A percentile compares a stretch with the other conserved stretches of the same genome.
Conservation (phyloP, 2,888 invertebrate genomes). For the Trichopoda pennipes region DNA sequence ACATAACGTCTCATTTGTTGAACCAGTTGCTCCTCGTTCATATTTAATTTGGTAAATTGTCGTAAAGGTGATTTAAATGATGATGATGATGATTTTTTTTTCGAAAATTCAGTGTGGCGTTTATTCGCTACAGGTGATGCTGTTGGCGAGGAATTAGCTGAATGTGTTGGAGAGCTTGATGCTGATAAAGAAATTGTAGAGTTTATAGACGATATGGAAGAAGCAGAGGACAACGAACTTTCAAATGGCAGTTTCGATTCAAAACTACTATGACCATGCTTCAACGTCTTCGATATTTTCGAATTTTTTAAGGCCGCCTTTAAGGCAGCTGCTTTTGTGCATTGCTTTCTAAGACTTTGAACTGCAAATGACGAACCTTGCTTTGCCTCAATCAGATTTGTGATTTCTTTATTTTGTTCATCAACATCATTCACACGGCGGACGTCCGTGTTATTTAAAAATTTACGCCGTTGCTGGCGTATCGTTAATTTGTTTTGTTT, state of each 20-base stretch:
- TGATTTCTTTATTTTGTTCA: constrained; percentile 64
- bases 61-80: constrained; percentile 77
- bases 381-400: constrained; percentile 9
- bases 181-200: constrained; percentile 72
- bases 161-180: constrained; percentile 73
- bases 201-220: constrained; percentile 56
- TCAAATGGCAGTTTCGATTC: constrained; percentile 62
- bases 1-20: constrained; percentile 84
- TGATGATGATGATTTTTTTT: too few relatives aligned
- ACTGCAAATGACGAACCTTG: constrained; percentile 29
- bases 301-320: constrained; percentile 50
- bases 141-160: constrained; percentile 73
- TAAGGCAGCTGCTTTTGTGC: constrained; percentile 67
- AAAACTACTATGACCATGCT: constrained; percentile 36
- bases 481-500: constrained; percentile 61
- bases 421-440: constrained; percentile 55
- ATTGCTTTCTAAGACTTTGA: constrained; percentile 66
- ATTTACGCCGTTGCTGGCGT: constrained; percentile 25
- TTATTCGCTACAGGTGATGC: constrained; percentile 73
- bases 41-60: constrained; percentile 80
- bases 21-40: constrained; percentile 83
- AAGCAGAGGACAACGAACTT: constrained; percentile 63
- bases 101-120: constrained; percentile 59
- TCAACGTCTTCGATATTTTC: neutral
- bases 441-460: neutral